These are phyloP conservation scores for Sinopyrophorus schimmeli DNA, from an alignment of 2,888 invertebrate genomes.

Conservation along the genomic window DNA sequence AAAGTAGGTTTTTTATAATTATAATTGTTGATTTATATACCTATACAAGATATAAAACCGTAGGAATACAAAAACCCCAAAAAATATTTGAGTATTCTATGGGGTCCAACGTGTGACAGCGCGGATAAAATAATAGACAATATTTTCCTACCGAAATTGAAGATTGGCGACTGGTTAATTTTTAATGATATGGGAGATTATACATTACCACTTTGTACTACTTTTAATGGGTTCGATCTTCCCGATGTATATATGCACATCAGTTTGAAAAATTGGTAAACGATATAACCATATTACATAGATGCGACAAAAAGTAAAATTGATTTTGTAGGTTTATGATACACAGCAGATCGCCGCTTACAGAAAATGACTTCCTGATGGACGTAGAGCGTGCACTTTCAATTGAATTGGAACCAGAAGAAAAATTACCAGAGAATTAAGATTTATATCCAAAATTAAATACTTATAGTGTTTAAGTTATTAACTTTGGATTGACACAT, in stretches of 20 bases:
- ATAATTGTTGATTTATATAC: not conserved
- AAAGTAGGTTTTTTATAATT: constrained; percentile 53
- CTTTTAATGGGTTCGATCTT: constrained; percentile 92
- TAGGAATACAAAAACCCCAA: constrained; percentile 52
- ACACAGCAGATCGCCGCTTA: not conserved
- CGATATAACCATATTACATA: not conserved
- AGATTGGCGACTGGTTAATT: constrained; percentile 83
- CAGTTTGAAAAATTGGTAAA: constrained; percentile 65
- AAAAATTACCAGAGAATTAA: not conserved
- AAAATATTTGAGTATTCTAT: constrained; percentile 69
- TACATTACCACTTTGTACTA: constrained; percentile 87
- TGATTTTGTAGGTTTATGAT: constrained; percentile 2
- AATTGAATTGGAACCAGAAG: not conserved
- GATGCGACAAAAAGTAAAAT: not conserved
- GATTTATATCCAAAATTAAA: too few relatives aligned
- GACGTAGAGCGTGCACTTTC: not conserved
- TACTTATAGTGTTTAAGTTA: too few relatives aligned
- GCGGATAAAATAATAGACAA: constrained; percentile 77
- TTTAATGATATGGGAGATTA: constrained; percentile 98
- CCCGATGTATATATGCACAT: constrained; percentile 74
- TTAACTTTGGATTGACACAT: too few relatives aligned
- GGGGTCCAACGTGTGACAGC: constrained; percentile 97
- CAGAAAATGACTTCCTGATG: not conserved
- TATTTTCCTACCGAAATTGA: constrained; percentile 70
- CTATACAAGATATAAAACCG: not conserved